Percentiles rank a stretch among this genome's conserved stretches.
Evolutionary conservation across 2,888 invertebrate genomes (phyloP).

Genomic region (Mactromeris polynyma): DNA sequence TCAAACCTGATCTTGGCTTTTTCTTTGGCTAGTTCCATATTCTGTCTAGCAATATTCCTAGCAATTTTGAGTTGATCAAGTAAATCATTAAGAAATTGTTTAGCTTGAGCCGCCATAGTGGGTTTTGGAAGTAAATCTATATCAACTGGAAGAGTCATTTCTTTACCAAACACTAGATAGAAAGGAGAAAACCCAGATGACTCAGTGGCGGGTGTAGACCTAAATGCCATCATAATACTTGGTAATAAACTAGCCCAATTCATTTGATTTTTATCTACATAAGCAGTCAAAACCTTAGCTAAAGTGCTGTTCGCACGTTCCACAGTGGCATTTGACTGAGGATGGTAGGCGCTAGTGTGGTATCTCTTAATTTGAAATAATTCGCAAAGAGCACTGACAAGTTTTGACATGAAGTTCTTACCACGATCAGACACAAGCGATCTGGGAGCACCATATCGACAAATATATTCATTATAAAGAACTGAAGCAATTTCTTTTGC

Average conservation of each 20-base stretch:
- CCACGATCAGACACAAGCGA: slow-evolving; percentile 51
- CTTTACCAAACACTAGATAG: no score
- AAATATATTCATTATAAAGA: slow-evolving; percentile 49
- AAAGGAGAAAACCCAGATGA: slow-evolving; percentile 6
- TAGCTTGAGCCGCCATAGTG: not conserved
- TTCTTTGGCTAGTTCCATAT: slow-evolving; percentile 12
- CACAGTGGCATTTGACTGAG: slow-evolving; percentile 60
- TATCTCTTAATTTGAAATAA: slow-evolving; percentile 66
- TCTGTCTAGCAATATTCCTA: slow-evolving; percentile 16
- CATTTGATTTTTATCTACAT: slow-evolving; percentile 12
- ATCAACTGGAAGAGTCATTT: no score
- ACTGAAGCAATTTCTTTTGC: slow-evolving; percentile 50
- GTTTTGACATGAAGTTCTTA: slow-evolving; percentile 65
- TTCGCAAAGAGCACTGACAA: no score
- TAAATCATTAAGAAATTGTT: slow-evolving; percentile 14
- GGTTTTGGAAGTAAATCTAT: slow-evolving; percentile 43
- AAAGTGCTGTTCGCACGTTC: slow-evolving; percentile 61
- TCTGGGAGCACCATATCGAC: slow-evolving; percentile 43
- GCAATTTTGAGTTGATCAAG: slow-evolving; percentile 21
- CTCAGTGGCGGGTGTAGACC: slow-evolving; percentile 62
- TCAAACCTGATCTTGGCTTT: slow-evolving; percentile 26
- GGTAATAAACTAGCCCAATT: slow-evolving; percentile 10
- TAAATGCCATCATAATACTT: slow-evolving; percentile 16
- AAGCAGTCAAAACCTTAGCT: slow-evolving; percentile 44
- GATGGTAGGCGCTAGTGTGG: slow-evolving; percentile 63